These are phyloP conservation scores for Myiotriccus ornatus DNA, from an alignment of 2,797 vertebrate genomes.

Conservation along the genomic window DNA sequence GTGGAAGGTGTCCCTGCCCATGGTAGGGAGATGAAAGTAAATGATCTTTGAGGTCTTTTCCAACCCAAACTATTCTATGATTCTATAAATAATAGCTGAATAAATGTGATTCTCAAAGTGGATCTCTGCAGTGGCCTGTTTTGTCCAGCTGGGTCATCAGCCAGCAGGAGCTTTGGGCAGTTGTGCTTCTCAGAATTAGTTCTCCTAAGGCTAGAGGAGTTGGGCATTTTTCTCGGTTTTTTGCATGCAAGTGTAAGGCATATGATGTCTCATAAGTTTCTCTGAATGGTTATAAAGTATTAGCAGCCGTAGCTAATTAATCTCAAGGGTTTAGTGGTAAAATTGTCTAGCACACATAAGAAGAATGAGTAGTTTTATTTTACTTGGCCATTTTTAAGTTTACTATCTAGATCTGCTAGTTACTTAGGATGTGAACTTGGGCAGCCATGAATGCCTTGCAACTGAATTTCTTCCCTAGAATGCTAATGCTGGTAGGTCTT, in stretches of 20 bases:
- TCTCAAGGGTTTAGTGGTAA: not conserved
- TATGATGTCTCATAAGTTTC: not conserved
- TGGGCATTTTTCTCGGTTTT: not conserved
- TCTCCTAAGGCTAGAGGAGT: not conserved
- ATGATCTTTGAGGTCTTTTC: not conserved
- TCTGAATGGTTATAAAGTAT: not conserved
- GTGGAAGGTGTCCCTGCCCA: not conserved
- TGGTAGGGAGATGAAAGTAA: not conserved
- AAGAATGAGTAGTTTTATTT: not conserved
- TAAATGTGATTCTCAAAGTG: not conserved
- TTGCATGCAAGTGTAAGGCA: not conserved
- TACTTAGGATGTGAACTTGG: not conserved
- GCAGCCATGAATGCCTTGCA: not conserved
- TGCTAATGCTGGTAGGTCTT: not conserved
- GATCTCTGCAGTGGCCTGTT: rapidly evolving
- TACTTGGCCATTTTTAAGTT: not conserved
- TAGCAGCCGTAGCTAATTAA: constrained; percentile 14
- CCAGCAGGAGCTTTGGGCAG: not conserved
- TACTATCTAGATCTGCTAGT: not conserved
- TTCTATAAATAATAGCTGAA: not conserved
- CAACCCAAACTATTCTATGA: not conserved
- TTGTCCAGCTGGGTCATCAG: not conserved
- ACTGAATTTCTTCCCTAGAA: not conserved
- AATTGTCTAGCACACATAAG: not conserved
- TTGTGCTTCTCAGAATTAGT: not conserved